Percentiles rank a stretch among this genome's conserved stretches.
Evolutionary conservation across 2,797 vertebrate genomes (phyloP).

Genomic region (Pseudopleuronectes americanus): DNA sequence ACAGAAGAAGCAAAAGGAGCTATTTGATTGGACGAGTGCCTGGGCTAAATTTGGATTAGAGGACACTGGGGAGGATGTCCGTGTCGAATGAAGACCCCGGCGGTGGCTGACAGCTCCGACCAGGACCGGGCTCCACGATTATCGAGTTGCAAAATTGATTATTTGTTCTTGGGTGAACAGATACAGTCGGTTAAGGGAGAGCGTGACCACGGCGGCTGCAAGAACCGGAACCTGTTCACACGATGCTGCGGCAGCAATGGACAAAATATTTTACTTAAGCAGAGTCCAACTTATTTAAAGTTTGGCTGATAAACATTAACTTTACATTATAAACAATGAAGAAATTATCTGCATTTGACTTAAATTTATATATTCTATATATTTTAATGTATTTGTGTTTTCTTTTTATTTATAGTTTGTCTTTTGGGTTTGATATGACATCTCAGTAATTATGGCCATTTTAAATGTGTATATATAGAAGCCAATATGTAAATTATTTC

Average conservation of each 20-base stretch:
- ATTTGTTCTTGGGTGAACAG: constrained; percentile 41
- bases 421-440: too few relatives aligned
- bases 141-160: background rate
- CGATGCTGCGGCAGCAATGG: background rate
- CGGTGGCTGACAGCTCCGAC: constrained; percentile 18
- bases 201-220: constrained; percentile 2
- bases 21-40: constrained; percentile 62
- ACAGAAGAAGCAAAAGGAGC: constrained; percentile 47
- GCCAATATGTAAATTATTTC: too few relatives aligned
- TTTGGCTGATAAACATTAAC: too few relatives aligned
- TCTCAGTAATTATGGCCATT: too few relatives aligned
- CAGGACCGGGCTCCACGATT: background rate
- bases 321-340: too few relatives aligned
- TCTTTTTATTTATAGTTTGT: too few relatives aligned
- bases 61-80: constrained; percentile 46
- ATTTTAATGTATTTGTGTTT: too few relatives aligned
- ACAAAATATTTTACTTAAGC: constrained; percentile 6
- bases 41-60: constrained; percentile 66
- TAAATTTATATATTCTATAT: too few relatives aligned
- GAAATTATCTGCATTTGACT: too few relatives aligned
- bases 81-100: constrained; percentile 37
- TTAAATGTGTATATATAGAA: too few relatives aligned
- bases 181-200: background rate
- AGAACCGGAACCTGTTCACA: constrained; percentile 8
- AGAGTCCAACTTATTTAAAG: background rate